Conservation (phyloP, 2,113 vertebrate genomes). For the Otocyon megalotis region DNA sequence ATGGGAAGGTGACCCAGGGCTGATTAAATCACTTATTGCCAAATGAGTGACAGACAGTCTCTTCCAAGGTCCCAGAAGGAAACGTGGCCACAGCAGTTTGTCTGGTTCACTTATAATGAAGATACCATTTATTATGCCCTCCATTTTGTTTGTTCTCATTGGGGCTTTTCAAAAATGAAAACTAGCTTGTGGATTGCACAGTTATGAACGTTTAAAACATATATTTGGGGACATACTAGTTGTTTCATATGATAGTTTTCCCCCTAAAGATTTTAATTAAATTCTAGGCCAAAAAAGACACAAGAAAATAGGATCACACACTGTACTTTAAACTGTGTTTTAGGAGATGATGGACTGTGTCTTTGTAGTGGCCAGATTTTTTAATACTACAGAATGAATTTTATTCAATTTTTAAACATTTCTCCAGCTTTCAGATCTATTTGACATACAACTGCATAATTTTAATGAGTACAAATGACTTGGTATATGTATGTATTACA, state of each 20-base stretch:
- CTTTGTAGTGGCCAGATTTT: slow-evolving; percentile 78
- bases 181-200: slow-evolving; percentile 75
- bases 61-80: neutral
- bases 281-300: slow-evolving; percentile 71
- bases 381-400: neutral
- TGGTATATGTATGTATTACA: neutral
- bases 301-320: slow-evolving; percentile 79
- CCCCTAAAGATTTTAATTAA: slow-evolving; percentile 71
- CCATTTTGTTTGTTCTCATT: slow-evolving; percentile 82
- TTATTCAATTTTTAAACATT: neutral
- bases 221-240: slow-evolving; percentile 57
- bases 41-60: neutral
- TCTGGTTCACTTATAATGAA: slow-evolving; percentile 72
- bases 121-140: slow-evolving; percentile 79
- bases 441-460: neutral
- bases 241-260: slow-evolving; percentile 12
- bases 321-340: slow-evolving; percentile 75
- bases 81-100: neutral
- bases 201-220: slow-evolving; percentile 79
- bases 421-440: neutral
- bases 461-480: neutral
- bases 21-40: neutral
- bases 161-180: slow-evolving; percentile 83
- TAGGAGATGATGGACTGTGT: slow-evolving; percentile 77
- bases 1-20: neutral